phyloP scores from a whole-genome alignment of 2,888 invertebrate genomes.

The Drosophila rubida region DNA sequence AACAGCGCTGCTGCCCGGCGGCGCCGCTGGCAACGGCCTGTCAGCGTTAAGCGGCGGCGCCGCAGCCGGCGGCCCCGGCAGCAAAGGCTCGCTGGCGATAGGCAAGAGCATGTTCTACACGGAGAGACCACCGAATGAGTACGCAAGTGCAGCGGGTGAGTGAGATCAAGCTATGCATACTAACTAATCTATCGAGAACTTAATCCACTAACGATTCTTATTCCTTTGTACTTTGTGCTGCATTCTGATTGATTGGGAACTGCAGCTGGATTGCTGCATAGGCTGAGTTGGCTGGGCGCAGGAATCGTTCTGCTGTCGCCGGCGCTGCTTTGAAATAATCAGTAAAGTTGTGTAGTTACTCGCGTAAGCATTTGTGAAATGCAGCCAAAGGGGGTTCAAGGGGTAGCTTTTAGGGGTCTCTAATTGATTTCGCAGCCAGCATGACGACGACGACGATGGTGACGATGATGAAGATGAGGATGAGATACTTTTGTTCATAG shows the following conservation, averaged over 20 bases:
- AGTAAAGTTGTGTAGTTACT: constrained; percentile 42
- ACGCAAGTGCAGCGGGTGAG: constrained; percentile 81
- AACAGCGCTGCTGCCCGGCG: constrained; percentile 70
- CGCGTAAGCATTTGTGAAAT: constrained; percentile 68
- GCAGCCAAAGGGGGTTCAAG: constrained; percentile 70
- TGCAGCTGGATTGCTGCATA: constrained; percentile 54
- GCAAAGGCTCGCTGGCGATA: constrained; percentile 84
- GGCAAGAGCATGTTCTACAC: constrained; percentile 85
- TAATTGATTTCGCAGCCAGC: constrained; percentile 29
- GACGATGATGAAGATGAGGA: background rate
- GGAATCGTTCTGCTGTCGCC: constrained; percentile 44
- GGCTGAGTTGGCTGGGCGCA: constrained; percentile 39
- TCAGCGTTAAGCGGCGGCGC: constrained; percentile 65
- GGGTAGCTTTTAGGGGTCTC: constrained; percentile 41
- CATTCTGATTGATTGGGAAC: constrained; percentile 12
- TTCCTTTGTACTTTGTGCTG: constrained; percentile 27
- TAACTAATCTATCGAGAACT: too few species aligned
- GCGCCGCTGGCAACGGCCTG: constrained; percentile 72
- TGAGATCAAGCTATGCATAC: too few species aligned
- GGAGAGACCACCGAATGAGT: constrained; percentile 85
- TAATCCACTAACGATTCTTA: background rate
- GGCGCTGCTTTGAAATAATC: constrained; percentile 64
- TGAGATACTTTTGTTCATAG: constrained; percentile 24
- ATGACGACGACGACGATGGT: background rate
- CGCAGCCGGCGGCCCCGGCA: constrained; percentile 35